Percentiles rank a stretch among this genome's conserved stretches.
phyloP scores from a whole-genome alignment of 2,113 vertebrate genomes.

The Empidonax alnorum region DNA sequence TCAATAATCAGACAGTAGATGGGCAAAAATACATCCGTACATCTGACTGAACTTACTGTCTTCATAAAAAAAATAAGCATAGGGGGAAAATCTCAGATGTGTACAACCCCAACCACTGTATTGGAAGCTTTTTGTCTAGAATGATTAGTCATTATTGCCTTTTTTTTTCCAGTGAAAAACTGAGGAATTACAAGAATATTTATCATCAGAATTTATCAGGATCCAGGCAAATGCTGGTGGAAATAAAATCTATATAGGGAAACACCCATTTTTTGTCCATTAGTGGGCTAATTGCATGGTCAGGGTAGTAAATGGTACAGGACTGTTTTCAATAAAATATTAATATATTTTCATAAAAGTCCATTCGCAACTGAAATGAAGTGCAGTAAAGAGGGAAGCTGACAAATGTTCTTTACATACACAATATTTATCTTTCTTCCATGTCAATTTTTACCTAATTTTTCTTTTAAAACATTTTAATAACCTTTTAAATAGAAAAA shows the following conservation, averaged over 20 bases:
- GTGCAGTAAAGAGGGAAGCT: background rate
- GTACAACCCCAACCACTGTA: background rate
- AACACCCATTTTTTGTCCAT: background rate
- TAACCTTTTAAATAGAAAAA: background rate
- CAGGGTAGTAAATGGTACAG: background rate
- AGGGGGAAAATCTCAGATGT: background rate
- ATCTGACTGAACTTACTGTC: background rate
- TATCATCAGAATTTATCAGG: background rate
- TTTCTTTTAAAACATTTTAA: constrained; percentile 2
- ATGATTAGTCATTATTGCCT: background rate
- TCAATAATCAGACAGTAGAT: background rate
- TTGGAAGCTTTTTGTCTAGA: background rate
- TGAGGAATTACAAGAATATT: background rate
- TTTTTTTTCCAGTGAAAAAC: background rate
- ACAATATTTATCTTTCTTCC: background rate
- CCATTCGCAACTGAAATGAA: background rate
- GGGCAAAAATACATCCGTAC: background rate
- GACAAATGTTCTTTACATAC: background rate
- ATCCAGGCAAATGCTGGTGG: background rate
- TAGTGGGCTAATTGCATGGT: background rate
- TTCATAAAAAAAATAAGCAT: background rate
- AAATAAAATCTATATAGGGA: background rate
- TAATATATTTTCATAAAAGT: background rate
- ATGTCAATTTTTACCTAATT: background rate
- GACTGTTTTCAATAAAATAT: background rate